Base-by-base conservation (phyloP, 2,797 vertebrate genomes). In the Pseudomugil tenellus region DNA sequence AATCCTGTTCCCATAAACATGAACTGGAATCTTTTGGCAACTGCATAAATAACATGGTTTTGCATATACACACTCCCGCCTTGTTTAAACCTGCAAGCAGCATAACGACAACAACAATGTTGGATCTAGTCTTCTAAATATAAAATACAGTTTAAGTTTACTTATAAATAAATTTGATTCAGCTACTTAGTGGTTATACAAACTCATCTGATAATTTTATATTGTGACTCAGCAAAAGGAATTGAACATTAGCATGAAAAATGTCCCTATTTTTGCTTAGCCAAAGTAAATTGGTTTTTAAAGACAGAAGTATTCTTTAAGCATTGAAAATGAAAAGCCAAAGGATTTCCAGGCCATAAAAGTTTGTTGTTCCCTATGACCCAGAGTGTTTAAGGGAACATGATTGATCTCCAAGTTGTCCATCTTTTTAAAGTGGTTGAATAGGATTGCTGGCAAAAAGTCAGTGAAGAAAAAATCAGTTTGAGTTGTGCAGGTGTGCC, bases 401-500 rank as follows among this genome's bases (percentile, higher is more conserved):
- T 14, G 49, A 51, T 14, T 13, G 49, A 26, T 51, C 11, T 51
- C 13, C 16, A 51, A 51, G 11, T 51, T 26, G 49, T 5, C 41
- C 21, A 25, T 54, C 12, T 3, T 25, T 73, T 63, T 35, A 59
- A 53, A 56, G 37, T 26, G 31, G 16, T 4, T 26, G n/a, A 63
- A 26, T 16, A 65, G 34, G 28, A 8, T 28, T 19, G 6, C 61
- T 59, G 46, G 57, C 52, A 29, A 49, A 65, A 63, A 61, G 34
- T 19, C 59, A 1, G n/a, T 17, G 48, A 13, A 29, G 32, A 3
- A 1, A 34, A 28, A 43, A 55, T 4, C 0, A 2, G 9, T 6
- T 32, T 3, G 54, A 54, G 48, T 46, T 55, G 10, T 57, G 64
- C 83, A 81, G 80, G 75, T 82, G 78, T 62, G 64, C 21, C 5